Conservation (phyloP, 92 coral and sea anemone genomes). For the Siderastrea siderea region DNA sequence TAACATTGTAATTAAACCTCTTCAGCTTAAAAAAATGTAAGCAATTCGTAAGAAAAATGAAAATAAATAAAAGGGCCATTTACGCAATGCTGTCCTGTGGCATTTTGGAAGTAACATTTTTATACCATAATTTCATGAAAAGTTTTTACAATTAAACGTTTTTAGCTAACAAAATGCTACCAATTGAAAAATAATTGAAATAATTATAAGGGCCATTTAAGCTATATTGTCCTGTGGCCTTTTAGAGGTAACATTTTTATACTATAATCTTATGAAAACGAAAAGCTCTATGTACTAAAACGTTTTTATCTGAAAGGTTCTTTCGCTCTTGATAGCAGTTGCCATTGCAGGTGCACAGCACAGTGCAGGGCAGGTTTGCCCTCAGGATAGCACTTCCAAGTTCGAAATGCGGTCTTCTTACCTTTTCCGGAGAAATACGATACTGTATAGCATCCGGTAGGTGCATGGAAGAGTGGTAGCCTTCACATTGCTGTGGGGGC, state of each 20-base stretch:
- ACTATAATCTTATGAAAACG: no score
- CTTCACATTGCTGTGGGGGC: constrained; percentile 30
- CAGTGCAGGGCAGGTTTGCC: constrained; percentile 70
- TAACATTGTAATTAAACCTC: no score
- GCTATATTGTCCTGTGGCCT: neutral
- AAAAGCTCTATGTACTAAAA: no score
- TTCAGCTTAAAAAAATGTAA: no score
- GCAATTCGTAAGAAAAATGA: no score
- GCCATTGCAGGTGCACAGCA: constrained; percentile 63
- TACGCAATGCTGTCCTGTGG: constrained; percentile 3
- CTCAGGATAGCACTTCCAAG: constrained; percentile 63
- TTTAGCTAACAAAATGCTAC: neutral
- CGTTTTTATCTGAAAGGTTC: no score
- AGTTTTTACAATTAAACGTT: neutral
- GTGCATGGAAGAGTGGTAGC: constrained; percentile 53
- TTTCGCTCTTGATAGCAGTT: constrained; percentile 50
- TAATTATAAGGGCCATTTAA: no score
- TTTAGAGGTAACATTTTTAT: neutral
- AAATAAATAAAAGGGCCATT: neutral
- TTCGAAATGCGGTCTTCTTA: constrained; percentile 64
- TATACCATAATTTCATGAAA: neutral
- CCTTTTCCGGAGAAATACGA: constrained; percentile 65
- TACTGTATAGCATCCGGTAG: constrained; percentile 69
- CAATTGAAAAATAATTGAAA: neutral
- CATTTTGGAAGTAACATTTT: neutral